These are phyloP conservation scores for Disparrhopalites patrizii DNA, from an alignment of 2,888 invertebrate species.

Conservation along the genomic window DNA sequence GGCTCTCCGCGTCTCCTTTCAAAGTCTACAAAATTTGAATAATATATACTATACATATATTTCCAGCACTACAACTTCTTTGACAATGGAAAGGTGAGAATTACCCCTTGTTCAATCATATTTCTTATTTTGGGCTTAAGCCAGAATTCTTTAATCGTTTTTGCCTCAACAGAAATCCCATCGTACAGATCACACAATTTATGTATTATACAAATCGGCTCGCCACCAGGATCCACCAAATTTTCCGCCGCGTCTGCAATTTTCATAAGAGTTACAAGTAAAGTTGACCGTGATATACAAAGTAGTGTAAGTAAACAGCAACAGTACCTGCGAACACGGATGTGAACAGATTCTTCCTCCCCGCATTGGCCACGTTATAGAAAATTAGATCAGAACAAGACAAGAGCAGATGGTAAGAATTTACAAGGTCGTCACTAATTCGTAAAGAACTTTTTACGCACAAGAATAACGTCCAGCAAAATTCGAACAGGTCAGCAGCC, in stretches of 20 bases:
- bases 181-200: constrained; percentile 75
- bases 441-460: constrained; percentile 81
- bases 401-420: constrained; percentile 85
- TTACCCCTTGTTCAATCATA: constrained; percentile 67
- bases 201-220: constrained; percentile 77
- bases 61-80: not conserved
- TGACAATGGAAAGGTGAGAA: constrained; percentile 33
- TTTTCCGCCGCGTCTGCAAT: constrained; percentile 65
- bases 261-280: not conserved
- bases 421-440: constrained; percentile 87
- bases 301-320: not conserved
- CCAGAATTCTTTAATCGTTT: constrained; percentile 82
- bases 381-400: constrained; percentile 89
- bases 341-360: constrained; percentile 80
- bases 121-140: constrained; percentile 73
- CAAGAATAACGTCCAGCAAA: constrained; percentile 90
- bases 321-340: constrained; percentile 73
- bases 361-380: constrained; percentile 74
- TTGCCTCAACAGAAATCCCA: constrained; percentile 80
- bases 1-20: constrained; percentile 65
- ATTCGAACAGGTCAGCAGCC: constrained; percentile 78
- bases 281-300: not conserved
- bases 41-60: not conserved
- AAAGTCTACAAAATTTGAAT: constrained; percentile 59
- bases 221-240: constrained; percentile 59